Evolutionary conservation across 1,140 invertebrate genomes (phyloP), one percentile per base, ranked within the genome.

Genomic region (Nephotettix cincticeps): DNA sequence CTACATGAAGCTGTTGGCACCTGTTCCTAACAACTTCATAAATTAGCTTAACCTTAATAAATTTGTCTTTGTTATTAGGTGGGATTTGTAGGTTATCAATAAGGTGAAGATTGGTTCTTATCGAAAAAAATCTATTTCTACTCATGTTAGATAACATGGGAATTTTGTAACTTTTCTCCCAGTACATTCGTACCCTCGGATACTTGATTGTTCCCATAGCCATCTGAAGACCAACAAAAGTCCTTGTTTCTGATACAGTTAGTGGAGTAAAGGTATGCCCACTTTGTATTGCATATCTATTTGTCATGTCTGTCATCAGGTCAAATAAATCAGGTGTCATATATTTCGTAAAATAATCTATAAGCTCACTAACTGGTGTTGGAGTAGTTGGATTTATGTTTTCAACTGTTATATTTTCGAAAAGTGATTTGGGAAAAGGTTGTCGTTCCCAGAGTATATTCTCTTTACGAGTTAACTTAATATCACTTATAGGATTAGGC

Each of bases 1-100:
- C 75, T 19, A 75, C 6, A 32, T 68, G 54, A 14, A 81, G 70
- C 40, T 74, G 47, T 28, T 71, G 40, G 64, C 76, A 79, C 32
- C 75, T 43, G 36, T 76, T 74, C 68, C 71, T 67, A 61, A 80
- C 72, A 23, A 61, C 28, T 63, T 77, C 71, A 72, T 73, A 77
- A 56, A 80, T 32, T 66, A 75, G 72, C 70, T 75, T 69, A 32
- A 80, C 73, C 70, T 79, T 80, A 54, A 73, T 77, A 66, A 79
- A 74, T 68, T 71, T 72, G 76, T 81, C 77, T 0, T 9, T 72
- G 67, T 58, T 58, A 69, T 64, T 32, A 19, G 61, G 6, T 23
- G 69, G 69, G 14, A 73, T 71, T 61, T 63, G 58, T 58, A 75
- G 63, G 73, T 74, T 75, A 68, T 77, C 73, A 6, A 74, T 71